phyloP scores from a whole-genome alignment of 1,140 invertebrate genomes.

The Scaptomyza pallida region DNA sequence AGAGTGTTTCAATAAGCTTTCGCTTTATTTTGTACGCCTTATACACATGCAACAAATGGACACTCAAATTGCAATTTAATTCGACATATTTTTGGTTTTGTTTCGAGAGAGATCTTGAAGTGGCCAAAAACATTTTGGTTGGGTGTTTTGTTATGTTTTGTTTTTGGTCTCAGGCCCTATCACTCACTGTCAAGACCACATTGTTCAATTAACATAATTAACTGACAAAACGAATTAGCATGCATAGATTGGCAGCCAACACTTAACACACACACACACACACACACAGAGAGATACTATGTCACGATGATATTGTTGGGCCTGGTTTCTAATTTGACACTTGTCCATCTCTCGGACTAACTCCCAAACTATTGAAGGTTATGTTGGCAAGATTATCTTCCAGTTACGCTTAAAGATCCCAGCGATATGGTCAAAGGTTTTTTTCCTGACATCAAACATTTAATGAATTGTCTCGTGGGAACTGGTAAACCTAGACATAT shows the following conservation, averaged over 20 bases:
- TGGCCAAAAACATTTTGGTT: conserved; percentile 64
- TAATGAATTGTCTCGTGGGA: conserved; percentile 36
- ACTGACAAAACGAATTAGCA: conserved; percentile 72
- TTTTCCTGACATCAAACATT: conserved; percentile 8
- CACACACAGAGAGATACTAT: conserved; percentile 6
- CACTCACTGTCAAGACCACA: conserved; percentile 79
- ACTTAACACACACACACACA: conserved; percentile 49
- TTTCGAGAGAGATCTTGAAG: conserved; percentile 56
- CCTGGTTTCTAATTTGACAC: conserved; percentile 18
- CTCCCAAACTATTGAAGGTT: conserved; percentile 19
- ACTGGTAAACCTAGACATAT: conserved; percentile 13
- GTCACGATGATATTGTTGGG: conserved; percentile 5
- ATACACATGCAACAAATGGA: conserved; percentile 22
- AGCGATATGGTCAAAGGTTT: conserved; percentile 17
- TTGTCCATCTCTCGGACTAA: conserved; percentile 5
- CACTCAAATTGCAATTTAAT: conserved; percentile 78
- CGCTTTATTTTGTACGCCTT: conserved; percentile 5
- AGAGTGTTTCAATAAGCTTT: background rate
- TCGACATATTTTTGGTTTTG: conserved; percentile 47
- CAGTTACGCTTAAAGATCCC: conserved; percentile 2
- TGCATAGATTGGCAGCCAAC: conserved; percentile 56
- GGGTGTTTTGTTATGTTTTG: conserved; percentile 43
- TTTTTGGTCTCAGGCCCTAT: conserved; percentile 49
- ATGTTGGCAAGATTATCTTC: conserved; percentile 21
- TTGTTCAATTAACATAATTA: conserved; percentile 81